phyloP scores from a whole-genome alignment of 2,888 invertebrate genomes.

The Aphidoletes aphidimyza region DNA sequence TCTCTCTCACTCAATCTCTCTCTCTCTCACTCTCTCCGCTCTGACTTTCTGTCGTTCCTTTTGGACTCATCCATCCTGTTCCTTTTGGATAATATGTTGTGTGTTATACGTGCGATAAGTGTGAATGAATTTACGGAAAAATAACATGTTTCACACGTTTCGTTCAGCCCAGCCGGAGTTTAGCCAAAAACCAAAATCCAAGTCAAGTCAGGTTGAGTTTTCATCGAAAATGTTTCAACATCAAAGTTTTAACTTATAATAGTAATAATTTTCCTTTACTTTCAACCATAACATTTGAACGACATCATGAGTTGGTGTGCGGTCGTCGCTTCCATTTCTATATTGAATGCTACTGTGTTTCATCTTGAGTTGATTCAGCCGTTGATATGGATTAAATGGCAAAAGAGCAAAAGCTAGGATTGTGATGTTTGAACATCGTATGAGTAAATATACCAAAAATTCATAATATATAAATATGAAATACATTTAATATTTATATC shows the following conservation, averaged over 20 bases:
- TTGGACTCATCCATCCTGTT: constrained; percentile 3
- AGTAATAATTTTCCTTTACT: background rate
- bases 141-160: constrained; percentile 11
- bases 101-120: constrained; percentile 7
- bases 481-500: constrained; percentile 31
- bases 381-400: too few relatives aligned
- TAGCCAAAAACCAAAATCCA: too few relatives aligned
- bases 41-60: too few relatives aligned
- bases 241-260: constrained; percentile 25
- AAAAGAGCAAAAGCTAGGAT: background rate
- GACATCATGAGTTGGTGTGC: background rate
- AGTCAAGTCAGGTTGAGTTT: too few relatives aligned
- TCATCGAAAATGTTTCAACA: background rate
- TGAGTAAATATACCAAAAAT: background rate
- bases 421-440: background rate
- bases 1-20: too few relatives aligned
- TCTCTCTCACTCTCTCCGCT: too few relatives aligned
- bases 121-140: constrained; percentile 1
- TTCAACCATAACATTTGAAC: background rate
- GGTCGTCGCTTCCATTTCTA: too few relatives aligned
- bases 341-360: too few relatives aligned
- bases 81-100: constrained; percentile 2
- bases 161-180: too few relatives aligned
- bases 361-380: too few relatives aligned
- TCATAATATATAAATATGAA: constrained; percentile 34